phyloP scores from a whole-genome alignment of 2,888 invertebrate genomes.

The Agonopterix arenella region DNA sequence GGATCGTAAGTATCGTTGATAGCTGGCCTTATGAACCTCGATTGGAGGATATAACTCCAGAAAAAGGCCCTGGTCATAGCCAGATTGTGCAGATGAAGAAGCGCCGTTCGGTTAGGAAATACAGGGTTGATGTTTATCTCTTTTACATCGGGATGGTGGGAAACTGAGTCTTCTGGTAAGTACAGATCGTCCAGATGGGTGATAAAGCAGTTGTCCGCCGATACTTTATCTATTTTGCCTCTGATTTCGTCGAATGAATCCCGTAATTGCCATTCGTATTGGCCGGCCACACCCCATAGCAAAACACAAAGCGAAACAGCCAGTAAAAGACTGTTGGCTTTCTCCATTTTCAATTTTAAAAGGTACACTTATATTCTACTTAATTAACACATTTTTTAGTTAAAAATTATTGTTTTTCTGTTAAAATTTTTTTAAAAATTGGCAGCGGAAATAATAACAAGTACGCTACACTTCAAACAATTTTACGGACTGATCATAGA shows the following conservation, averaged over 20 bases:
- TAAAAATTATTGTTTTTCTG: no score
- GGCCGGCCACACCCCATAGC: slow-evolving; percentile 83
- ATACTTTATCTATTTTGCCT: slow-evolving; percentile 88
- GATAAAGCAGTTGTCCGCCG: slow-evolving; percentile 92
- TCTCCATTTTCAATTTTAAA: slow-evolving; percentile 44
- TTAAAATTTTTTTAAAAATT: background rate
- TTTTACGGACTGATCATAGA: no score
- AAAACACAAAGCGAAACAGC: slow-evolving; percentile 55
- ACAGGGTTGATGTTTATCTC: slow-evolving; percentile 96
- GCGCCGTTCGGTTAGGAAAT: slow-evolving; percentile 94
- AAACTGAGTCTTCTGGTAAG: slow-evolving; percentile 89
- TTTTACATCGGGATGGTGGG: slow-evolving; percentile 95
- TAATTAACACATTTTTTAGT: no score
- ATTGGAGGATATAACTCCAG: slow-evolving; percentile 95
- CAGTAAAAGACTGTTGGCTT: slow-evolving; percentile 42
- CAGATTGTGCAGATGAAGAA: slow-evolving; percentile 96
- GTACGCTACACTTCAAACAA: no score
- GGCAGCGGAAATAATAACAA: no score
- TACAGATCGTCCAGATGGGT: slow-evolving; percentile 90
- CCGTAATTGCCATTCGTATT: slow-evolving; percentile 94
- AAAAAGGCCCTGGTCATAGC: slow-evolving; percentile 97
- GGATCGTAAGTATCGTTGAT: slow-evolving; percentile 96
- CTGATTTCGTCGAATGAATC: slow-evolving; percentile 95
- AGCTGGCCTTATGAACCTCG: slow-evolving; percentile 91
- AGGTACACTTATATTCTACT: no score